Percentiles rank a stretch among this genome's conserved stretches.
Conservation (phyloP, 2,113 vertebrate genomes). For the Gallinago media region DNA sequence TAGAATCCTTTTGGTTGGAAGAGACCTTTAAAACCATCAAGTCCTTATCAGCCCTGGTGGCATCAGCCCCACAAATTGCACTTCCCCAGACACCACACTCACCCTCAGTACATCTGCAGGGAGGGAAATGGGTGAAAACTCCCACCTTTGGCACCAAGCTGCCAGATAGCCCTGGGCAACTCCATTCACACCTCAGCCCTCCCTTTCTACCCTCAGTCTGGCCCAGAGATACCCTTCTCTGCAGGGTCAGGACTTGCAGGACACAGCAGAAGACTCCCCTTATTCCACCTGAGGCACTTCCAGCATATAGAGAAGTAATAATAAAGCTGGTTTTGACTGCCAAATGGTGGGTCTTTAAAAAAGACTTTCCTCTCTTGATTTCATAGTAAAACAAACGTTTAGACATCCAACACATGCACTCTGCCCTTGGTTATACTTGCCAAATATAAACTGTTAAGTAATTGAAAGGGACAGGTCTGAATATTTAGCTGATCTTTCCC, state of each 20-base stretch:
- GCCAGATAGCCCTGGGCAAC: background rate
- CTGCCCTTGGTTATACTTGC: background rate
- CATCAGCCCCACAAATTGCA: background rate
- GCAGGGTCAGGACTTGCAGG: rapidly evolving
- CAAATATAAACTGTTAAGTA: background rate
- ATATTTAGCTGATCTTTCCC: background rate
- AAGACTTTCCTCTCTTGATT: background rate
- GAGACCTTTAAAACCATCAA: background rate
- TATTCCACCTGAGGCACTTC: background rate
- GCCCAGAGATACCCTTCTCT: background rate
- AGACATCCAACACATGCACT: background rate
- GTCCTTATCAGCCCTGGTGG: background rate
- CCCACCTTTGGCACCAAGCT: rapidly evolving
- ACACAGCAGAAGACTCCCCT: background rate
- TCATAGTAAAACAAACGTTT: background rate
- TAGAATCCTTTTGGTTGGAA: background rate
- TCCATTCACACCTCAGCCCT: background rate
- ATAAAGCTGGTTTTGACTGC: background rate
- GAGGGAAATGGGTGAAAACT: background rate
- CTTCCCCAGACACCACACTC: background rate
- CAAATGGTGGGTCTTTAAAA: background rate
- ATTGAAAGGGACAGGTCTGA: conserved; percentile 1
- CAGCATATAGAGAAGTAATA: background rate
- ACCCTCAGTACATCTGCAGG: too few relatives aligned
- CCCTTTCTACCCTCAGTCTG: background rate